Evolutionary conservation across 2,797 vertebrate genomes (phyloP), one percentile per base, ranked within the genome.

Genomic region (Molossus molossus): DNA sequence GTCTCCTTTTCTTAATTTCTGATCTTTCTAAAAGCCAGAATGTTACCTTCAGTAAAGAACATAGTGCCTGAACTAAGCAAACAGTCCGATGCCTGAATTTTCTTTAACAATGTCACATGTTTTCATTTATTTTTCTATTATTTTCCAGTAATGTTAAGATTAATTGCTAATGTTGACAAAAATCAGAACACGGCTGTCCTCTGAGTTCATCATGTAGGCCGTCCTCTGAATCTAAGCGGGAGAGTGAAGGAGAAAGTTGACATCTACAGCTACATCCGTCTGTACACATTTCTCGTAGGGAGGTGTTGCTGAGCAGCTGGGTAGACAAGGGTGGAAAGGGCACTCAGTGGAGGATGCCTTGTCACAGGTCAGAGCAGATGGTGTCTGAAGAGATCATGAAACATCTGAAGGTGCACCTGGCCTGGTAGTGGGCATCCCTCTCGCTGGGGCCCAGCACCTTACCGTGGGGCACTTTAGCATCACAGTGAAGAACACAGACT

Each of bases 101-200:
- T 88, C 76, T 91, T 69, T 80, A 64, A 33, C 1, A 14, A 23
- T 55, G 37, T n/a, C 33, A 53, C 2, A 3, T 12, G 18, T 67
- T 72, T 57, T 40, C 27, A 13, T 62, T 75, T 48, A 17, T 94
- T 92, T 79, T 55, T 73, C 62, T 64, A 3, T 94, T 57, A 45
- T 84, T 67, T 91, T 64, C 64, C 20, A 6, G 57, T 8, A 53
- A 58, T 53, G 70, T 79, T 92, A 93, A 91, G 94, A 72, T 60
- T 48, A 45, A 82, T 62, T 33, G 29, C 55, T 65, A 40, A 77
- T 50, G n/a, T 50, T 60, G 67, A 48, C 50, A 37, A 60, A 8
- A 12, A 2, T 37, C 33, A 83, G 55, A 57, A 75, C 14, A 1
- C 9, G 0, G 2, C 84, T 55, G 20, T 85, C 82, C 33, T 87